These are phyloP conservation scores for Micromussa lordhowensis DNA, from an alignment of 92 coral and sea anemone genomes.

Conservation along the genomic window DNA sequence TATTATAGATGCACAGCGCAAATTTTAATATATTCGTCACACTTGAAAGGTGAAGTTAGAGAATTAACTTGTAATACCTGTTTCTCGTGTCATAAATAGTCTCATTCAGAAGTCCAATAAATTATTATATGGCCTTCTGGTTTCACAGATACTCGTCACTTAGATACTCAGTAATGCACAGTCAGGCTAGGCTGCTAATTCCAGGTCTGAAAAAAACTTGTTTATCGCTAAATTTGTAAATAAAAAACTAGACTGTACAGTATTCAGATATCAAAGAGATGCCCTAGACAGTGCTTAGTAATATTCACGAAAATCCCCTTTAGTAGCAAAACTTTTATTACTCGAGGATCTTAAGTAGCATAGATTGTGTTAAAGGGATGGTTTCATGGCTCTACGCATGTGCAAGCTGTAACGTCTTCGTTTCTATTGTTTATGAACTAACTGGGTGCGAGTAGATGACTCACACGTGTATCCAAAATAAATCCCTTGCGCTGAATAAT, in stretches of 20 bases:
- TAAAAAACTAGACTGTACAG: neutral
- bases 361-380: neutral
- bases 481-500: too few relatives aligned
- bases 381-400: too few relatives aligned
- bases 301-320: neutral
- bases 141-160: neutral
- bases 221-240: neutral
- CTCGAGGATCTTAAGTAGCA: neutral
- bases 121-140: neutral
- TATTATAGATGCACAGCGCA: neutral
- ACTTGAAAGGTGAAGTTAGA: neutral
- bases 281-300: neutral
- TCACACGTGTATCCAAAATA: too few relatives aligned
- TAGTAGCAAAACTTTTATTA: neutral
- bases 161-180: neutral
- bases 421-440: too few relatives aligned
- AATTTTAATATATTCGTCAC: neutral
- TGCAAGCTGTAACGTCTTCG: too few relatives aligned
- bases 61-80: neutral
- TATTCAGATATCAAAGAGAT: neutral
- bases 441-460: too few relatives aligned
- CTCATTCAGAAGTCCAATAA: neutral
- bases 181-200: neutral
- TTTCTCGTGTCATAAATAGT: neutral
- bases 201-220: neutral